These are phyloP conservation scores for Pachyseris speciosa DNA, from an alignment of 64 coral and sea anemone species.

Conservation along the genomic window DNA sequence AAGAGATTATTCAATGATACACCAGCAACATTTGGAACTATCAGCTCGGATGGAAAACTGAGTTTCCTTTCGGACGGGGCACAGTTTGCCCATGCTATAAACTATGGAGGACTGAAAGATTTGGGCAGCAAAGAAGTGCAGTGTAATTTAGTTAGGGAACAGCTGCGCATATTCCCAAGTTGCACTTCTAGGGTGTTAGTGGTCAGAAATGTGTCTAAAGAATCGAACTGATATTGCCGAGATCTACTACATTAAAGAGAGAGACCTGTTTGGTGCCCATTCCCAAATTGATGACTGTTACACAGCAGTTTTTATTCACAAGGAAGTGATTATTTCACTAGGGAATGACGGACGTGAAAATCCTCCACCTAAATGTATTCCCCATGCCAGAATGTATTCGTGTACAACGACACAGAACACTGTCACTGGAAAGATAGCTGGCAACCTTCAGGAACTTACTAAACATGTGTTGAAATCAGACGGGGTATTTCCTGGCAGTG, in stretches of 20 bases:
- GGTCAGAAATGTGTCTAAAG: slow-evolving; percentile 72
- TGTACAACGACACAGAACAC: background rate
- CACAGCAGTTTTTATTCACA: slow-evolving; percentile 92
- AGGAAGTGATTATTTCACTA: slow-evolving; percentile 66
- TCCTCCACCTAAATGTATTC: slow-evolving; percentile 28
- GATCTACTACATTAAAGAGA: slow-evolving; percentile 91
- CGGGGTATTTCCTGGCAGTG: background rate
- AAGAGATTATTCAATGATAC: slow-evolving; percentile 85
- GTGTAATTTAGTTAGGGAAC: slow-evolving; percentile 73
- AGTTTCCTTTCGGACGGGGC: background rate
- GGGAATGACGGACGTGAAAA: slow-evolving; percentile 28
- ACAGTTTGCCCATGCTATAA: slow-evolving; percentile 75
- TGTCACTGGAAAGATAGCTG: background rate
- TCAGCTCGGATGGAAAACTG: background rate
- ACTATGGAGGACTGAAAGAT: slow-evolving; percentile 83
- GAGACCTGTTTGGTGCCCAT: slow-evolving; percentile 70
- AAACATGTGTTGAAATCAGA: background rate
- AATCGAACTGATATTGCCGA: slow-evolving; percentile 70
- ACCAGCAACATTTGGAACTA: slow-evolving; percentile 37
- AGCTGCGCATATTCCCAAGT: slow-evolving; percentile 60
- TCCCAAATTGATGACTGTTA: slow-evolving; percentile 78
- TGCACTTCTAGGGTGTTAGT: slow-evolving; percentile 67
- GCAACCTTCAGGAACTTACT: background rate
- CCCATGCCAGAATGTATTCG: slow-evolving; percentile 64
- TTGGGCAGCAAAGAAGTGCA: slow-evolving; percentile 39